Evolutionary conservation across 2,888 invertebrate genomes (phyloP).

Genomic region (Hypselothyrea guttata): DNA sequence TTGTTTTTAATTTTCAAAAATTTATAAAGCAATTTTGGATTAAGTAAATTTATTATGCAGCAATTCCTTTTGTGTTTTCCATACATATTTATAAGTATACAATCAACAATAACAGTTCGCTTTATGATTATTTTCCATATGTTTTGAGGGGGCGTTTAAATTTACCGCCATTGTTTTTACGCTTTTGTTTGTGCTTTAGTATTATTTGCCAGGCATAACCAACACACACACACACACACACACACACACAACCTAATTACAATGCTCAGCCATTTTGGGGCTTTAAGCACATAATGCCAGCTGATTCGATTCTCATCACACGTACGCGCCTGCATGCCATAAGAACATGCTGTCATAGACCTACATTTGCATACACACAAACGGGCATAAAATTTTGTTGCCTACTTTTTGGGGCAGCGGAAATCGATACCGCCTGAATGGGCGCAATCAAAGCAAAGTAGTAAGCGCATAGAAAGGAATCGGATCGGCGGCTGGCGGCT

Average conservation of each 20-base stretch:
- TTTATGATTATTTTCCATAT: slow-evolving; percentile 1
- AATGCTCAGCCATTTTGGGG: slow-evolving; percentile 5
- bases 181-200: slow-evolving; percentile 7
- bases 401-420: slow-evolving; percentile 46
- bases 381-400: slow-evolving; percentile 66
- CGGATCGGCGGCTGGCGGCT: background rate
- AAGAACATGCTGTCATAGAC: slow-evolving; percentile 37
- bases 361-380: slow-evolving; percentile 50
- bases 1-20: too few species aligned
- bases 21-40: too few species aligned
- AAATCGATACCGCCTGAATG: slow-evolving; percentile 62
- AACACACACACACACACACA: too few species aligned
- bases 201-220: slow-evolving; percentile 6
- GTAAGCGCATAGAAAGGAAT: slow-evolving; percentile 19
- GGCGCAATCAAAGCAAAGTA: slow-evolving; percentile 60
- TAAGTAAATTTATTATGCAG: too few species aligned
- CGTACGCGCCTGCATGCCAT: slow-evolving; percentile 16
- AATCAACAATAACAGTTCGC: background rate
- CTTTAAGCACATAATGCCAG: slow-evolving; percentile 41
- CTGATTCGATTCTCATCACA: slow-evolving; percentile 51
- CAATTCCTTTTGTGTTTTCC: too few species aligned
- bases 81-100: background rate
- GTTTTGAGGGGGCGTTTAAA: slow-evolving; percentile 3
- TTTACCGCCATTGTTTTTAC: slow-evolving; percentile 6
- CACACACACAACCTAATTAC: slow-evolving; percentile 28